Conservation (phyloP, 2,113 vertebrate species). For the Paedocypris sp. region DNA sequence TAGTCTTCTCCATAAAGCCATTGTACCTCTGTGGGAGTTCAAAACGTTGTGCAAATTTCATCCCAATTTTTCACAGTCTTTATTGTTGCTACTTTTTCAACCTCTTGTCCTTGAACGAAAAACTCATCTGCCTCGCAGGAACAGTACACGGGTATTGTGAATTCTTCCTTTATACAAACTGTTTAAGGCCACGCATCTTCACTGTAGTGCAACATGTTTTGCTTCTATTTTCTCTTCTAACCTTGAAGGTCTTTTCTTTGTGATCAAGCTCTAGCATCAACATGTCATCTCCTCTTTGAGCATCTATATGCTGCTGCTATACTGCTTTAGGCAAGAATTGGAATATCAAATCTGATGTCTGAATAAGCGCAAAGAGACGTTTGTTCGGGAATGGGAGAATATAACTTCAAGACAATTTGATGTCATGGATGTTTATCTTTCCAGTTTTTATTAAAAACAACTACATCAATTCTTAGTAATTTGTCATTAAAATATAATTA, state of each 20-base stretch:
- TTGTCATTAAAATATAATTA: too few relatives aligned
- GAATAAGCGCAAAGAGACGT: neutral
- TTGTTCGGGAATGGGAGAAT: too few relatives aligned
- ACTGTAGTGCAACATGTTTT: constrained; percentile 2
- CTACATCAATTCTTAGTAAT: too few relatives aligned
- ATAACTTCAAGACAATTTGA: too few relatives aligned
- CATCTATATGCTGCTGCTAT: constrained; percentile 7
- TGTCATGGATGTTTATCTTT: neutral
- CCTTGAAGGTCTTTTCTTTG: constrained; percentile 23
- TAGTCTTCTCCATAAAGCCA: neutral
- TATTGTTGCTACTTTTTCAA: neutral
- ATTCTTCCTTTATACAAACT: neutral
- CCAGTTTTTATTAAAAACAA: neutral
- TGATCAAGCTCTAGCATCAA: constrained; percentile 14
- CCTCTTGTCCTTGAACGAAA: constrained; percentile 12
- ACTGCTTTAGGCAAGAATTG: neutral
- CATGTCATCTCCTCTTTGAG: constrained; percentile 11
- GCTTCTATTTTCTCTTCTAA: constrained; percentile 12
- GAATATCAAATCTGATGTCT: neutral
- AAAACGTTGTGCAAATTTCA: neutral
- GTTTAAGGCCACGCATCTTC: constrained; percentile 11
- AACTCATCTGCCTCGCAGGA: constrained; percentile 8
- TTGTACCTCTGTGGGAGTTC: neutral
- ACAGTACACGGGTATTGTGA: neutral
- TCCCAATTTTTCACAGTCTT: neutral